A percentile compares a stretch with the other conserved stretches of the same genome.
Conservation (phyloP, 2,888 invertebrate genomes). For the Antheraea assamensis region DNA sequence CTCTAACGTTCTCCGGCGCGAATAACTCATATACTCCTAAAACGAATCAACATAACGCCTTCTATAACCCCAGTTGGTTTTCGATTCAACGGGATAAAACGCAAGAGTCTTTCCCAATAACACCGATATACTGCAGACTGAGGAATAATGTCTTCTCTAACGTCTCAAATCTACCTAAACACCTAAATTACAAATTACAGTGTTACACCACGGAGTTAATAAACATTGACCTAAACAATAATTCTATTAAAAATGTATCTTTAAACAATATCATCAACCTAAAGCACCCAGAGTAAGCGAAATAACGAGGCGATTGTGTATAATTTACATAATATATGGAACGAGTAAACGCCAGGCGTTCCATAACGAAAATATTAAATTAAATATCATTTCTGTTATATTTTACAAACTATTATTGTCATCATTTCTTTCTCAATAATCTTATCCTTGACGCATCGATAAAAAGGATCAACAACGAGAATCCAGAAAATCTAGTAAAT, state of each 20-base stretch:
- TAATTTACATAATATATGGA: neutral
- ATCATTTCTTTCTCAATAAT: conserved; percentile 9
- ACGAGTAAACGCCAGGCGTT: neutral
- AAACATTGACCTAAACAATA: neutral
- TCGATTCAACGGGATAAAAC: neutral
- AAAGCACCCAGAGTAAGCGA: conserved; percentile 18
- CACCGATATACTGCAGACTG: neutral
- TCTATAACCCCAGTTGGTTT: neutral
- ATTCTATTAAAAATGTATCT: neutral
- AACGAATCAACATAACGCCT: too few relatives aligned
- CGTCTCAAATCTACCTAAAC: neutral
- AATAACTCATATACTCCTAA: too few relatives aligned
- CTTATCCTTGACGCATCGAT: neutral
- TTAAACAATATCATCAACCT: conserved; percentile 6
- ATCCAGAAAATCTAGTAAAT: neutral
- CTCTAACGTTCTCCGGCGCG: neutral
- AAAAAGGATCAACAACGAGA: neutral
- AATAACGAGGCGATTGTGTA: neutral
- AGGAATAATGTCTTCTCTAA: neutral
- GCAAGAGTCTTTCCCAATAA: neutral
- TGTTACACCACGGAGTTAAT: conserved; percentile 1
- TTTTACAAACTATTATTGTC: conserved; percentile 10
- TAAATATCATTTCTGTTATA: neutral
- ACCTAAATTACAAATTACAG: neutral
- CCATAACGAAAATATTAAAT: neutral